These are phyloP conservation scores for Papilio protenor DNA, from an alignment of 2,888 invertebrate species.

Conservation along the genomic window DNA sequence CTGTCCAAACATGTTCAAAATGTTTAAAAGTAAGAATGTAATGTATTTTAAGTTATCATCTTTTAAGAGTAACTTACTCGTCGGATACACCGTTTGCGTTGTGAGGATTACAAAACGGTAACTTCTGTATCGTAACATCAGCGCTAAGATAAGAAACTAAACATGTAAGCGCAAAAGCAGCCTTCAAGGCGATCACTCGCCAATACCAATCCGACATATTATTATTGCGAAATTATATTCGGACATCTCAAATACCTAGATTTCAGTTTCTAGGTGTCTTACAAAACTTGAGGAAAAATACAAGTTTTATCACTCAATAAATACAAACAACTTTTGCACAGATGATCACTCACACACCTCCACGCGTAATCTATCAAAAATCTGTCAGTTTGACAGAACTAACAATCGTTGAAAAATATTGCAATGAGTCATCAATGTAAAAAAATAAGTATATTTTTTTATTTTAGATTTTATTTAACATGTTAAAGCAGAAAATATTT, in stretches of 20 bases:
- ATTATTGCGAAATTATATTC: constrained; percentile 69
- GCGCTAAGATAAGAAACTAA: constrained; percentile 69
- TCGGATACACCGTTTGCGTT: constrained; percentile 61
- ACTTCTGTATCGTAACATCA: constrained; percentile 73
- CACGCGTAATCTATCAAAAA: constrained; percentile 58
- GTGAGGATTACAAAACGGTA: constrained; percentile 79
- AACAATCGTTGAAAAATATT: not conserved
- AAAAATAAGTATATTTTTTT: not conserved
- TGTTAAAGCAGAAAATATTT: not conserved
- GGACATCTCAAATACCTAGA: constrained; percentile 69
- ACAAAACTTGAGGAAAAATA: constrained; percentile 65
- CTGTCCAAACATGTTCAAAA: constrained; percentile 20
- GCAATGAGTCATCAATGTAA: not conserved
- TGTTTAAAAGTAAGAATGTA: constrained; percentile 1
- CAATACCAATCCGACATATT: constrained; percentile 81
- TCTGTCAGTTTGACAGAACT: constrained; percentile 9
- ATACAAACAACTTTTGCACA: constrained; percentile 48
- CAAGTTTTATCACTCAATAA: constrained; percentile 48
- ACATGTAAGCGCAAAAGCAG: constrained; percentile 69
- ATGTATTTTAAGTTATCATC: not conserved
- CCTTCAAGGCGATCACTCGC: constrained; percentile 72
- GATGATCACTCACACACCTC: constrained; percentile 53
- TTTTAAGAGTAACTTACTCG: constrained; percentile 67
- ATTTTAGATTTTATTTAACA: not conserved
- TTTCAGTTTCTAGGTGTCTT: constrained; percentile 61